Percentiles rank a stretch among this genome's conserved stretches.
phyloP scores from a whole-genome alignment of 2,113 vertebrate genomes.

The Vulpes lagopus region DNA sequence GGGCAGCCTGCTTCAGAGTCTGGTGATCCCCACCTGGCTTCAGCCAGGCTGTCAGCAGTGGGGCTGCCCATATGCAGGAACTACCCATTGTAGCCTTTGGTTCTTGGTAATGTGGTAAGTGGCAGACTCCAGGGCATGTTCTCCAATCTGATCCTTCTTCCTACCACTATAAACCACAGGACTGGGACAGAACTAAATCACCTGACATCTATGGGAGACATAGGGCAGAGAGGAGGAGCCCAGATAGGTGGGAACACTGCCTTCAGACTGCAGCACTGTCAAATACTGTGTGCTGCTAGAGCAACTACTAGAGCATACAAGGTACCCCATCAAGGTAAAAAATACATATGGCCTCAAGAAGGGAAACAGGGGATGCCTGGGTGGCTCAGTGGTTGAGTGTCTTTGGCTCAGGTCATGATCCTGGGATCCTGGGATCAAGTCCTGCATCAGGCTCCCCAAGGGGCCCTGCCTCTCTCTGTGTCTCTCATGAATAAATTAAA shows the following conservation, averaged over 20 bases:
- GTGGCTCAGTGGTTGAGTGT: too few relatives aligned
- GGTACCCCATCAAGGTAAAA: neutral
- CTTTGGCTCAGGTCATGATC: too few relatives aligned
- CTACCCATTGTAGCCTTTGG: neutral
- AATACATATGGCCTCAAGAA: neutral
- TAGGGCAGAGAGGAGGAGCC: neutral
- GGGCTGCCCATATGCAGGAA: neutral
- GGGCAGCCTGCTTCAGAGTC: neutral
- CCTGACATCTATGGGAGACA: neutral
- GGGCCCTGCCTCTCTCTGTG: too few relatives aligned
- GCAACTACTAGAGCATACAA: fast-evolving
- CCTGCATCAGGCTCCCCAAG: too few relatives aligned
- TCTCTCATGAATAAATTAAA: too few relatives aligned
- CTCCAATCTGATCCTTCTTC: neutral
- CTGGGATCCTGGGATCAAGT: too few relatives aligned
- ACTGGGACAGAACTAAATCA: neutral
- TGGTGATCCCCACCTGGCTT: neutral
- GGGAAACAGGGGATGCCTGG: neutral
- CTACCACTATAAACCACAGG: neutral
- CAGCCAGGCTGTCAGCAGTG: too few relatives aligned
- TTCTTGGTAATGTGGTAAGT: neutral
- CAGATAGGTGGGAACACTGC: neutral
- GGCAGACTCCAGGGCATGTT: neutral
- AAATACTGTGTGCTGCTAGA: too few relatives aligned
- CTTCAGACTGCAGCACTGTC: neutral